Evolutionary conservation across 2,797 vertebrate species (phyloP).

Genomic region (Sphaeramia orbicularis): DNA sequence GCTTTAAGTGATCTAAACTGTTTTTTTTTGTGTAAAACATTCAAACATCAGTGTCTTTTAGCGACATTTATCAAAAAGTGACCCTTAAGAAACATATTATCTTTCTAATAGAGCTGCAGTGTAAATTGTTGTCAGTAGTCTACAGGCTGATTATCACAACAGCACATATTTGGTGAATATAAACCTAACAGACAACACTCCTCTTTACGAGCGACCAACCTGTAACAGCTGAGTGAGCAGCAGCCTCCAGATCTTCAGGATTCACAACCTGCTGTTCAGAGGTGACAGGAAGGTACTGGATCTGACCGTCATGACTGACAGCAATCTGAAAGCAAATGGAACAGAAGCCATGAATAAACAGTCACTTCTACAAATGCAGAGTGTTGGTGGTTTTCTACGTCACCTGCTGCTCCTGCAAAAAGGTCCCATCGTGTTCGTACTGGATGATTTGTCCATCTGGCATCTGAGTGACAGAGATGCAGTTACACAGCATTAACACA

Average conservation of each 20-base stretch:
- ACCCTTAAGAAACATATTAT: too few relatives aligned
- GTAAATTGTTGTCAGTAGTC: too few relatives aligned
- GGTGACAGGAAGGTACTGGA: constrained; percentile 94
- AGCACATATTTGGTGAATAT: not conserved
- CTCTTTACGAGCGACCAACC: constrained; percentile 76
- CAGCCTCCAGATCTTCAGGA: constrained; percentile 92
- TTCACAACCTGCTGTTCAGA: constrained; percentile 92
- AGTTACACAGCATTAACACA: not conserved
- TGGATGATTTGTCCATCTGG: constrained; percentile 97
- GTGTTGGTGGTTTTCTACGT: constrained; percentile 11
- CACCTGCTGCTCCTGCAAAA: constrained; percentile 94
- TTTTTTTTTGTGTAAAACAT: too few relatives aligned
- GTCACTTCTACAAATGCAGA: not conserved
- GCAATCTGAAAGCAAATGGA: constrained; percentile 72
- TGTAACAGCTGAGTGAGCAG: constrained; percentile 92
- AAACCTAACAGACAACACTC: constrained; percentile 1
- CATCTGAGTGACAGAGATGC: constrained; percentile 81
- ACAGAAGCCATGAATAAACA: constrained; percentile 7
- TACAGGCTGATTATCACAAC: too few relatives aligned
- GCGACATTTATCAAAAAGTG: too few relatives aligned
- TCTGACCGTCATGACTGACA: constrained; percentile 87
- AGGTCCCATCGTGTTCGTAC: constrained; percentile 91
- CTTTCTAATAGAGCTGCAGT: too few relatives aligned
- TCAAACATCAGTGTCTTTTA: too few relatives aligned
- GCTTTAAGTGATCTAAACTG: too few relatives aligned